Evolutionary conservation across 1,140 invertebrate genomes (phyloP), one percentile per base, ranked within the genome.

Genomic region (Hyles vespertilio): DNA sequence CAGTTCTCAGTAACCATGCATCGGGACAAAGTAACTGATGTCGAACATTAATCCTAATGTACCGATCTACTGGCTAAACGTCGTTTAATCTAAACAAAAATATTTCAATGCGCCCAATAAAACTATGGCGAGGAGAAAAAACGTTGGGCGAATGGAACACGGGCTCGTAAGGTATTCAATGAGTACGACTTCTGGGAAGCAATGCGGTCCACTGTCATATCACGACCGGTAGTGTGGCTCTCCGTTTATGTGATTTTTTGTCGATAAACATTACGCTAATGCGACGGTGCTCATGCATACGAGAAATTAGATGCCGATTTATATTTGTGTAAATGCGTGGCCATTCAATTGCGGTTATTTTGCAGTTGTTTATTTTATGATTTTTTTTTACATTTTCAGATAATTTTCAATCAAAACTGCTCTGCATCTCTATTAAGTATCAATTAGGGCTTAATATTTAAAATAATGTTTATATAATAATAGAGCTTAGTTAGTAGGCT

Each of bases 1-100:
- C 67, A 76, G 66, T 74, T 70, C 69, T 67, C 56, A 51, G 70
- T 77, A 73, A 74, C 69, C 70, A 75, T 71, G 65, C 58, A 72
- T 56, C 59, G 68, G 65, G 69, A 75, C 75, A 67, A 64, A 67
- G 65, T 82, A 79, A 87, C 77, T 85, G 82, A 88, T 87, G 82
- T 80, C 67, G 48, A 72, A 85, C 84, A 88, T 88, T 87, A 87
- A 88, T 85, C 85, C 85, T 84, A 85, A 87, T 85, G 82, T 81
- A 82, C 74, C 78, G 68, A 79, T 77, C 82, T 80, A 56, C 54
- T 77, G 68, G 68, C 75, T 84, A 86, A 84, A 81, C 79, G 81
- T 71, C 81, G 80, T 84, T 87, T 86, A 84, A 88, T 88, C 81
- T 85, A 86, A 84, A 85, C 81, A 81, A 82, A 87, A 87, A 88